A percentile compares a stretch with the other conserved stretches of the same genome.
Evolutionary conservation across 2,113 vertebrate species (phyloP).

Genomic region (Ailuropoda melanoleuca): DNA sequence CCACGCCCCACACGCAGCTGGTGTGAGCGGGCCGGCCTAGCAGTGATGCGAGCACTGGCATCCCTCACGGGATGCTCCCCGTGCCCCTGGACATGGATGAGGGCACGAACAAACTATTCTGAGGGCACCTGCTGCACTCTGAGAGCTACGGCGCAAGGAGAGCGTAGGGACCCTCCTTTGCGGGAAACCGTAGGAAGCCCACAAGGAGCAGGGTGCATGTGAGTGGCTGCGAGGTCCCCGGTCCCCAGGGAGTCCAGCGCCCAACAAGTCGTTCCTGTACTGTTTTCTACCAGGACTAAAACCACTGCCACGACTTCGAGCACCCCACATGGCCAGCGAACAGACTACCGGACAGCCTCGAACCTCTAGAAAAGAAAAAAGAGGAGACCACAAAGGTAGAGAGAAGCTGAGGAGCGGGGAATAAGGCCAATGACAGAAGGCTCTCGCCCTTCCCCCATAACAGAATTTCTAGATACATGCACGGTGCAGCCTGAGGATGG

Average conservation of each 20-base stretch:
- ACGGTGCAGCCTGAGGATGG: background rate
- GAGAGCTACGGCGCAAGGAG: background rate
- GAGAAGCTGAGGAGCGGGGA: background rate
- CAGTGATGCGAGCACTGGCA: no score
- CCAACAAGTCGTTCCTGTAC: background rate
- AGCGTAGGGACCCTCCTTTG: background rate
- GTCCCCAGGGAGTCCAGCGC: background rate
- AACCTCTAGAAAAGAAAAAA: background rate
- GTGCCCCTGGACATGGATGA: rapidly evolving
- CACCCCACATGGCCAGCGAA: background rate
- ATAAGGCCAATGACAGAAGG: background rate
- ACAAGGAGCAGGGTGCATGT: background rate
- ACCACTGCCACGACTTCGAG: background rate
- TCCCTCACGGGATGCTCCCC: background rate
- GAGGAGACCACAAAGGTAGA: background rate
- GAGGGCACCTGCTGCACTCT: no score
- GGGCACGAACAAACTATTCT: background rate
- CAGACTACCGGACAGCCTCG: background rate
- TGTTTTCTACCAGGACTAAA: background rate
- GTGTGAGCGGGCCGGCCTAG: background rate
- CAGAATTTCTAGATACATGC: no score
- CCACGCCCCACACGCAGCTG: rapidly evolving
- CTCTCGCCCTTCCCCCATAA: rapidly evolving
- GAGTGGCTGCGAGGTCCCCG: no score
- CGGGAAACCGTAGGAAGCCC: background rate